Conservation (phyloP, 2,797 vertebrate genomes). For the Notolabrus celidotus region DNA sequence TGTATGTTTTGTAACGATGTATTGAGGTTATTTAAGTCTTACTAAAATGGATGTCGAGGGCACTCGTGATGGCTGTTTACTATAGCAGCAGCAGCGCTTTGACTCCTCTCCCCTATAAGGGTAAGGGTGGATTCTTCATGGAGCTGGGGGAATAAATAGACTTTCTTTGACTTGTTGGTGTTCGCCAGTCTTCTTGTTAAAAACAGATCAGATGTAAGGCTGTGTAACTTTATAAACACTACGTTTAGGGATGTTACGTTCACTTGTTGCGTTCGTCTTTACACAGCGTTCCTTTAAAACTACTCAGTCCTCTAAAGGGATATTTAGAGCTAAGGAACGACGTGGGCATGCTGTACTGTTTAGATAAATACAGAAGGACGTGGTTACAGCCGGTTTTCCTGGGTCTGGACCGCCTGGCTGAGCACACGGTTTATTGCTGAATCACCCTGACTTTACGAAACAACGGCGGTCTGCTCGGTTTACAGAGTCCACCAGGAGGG, state of each 20-base stretch:
- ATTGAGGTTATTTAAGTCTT: slow-evolving; percentile 50
- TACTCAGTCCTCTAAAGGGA: slow-evolving; percentile 20
- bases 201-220: fast-evolving
- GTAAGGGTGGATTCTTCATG: slow-evolving; percentile 49
- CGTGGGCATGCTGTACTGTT: slow-evolving; percentile 28
- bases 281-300: slow-evolving; percentile 11
- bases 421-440: slow-evolving; percentile 83
- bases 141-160: slow-evolving; percentile 25
- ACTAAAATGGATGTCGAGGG: slow-evolving; percentile 70
- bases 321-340: slow-evolving; percentile 43
- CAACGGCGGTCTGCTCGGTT: slow-evolving; percentile 66
- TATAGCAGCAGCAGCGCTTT: slow-evolving; percentile 59
- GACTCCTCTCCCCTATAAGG: slow-evolving; percentile 62
- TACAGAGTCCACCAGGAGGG: slow-evolving; percentile 63
- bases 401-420: slow-evolving; percentile 37
- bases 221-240: not conserved
- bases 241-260: slow-evolving; percentile 59
- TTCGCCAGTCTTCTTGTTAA: fast-evolving
- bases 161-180: not conserved
- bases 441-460: slow-evolving; percentile 87
- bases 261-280: slow-evolving; percentile 72
- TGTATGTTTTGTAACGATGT: slow-evolving; percentile 11
- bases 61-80: slow-evolving; percentile 80
- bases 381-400: slow-evolving; percentile 32
- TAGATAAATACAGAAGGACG: slow-evolving; percentile 11